Percentiles rank a stretch among this genome's conserved stretches.
phyloP scores from a whole-genome alignment of 2,797 vertebrate species.

The Acridotheres tristis region DNA sequence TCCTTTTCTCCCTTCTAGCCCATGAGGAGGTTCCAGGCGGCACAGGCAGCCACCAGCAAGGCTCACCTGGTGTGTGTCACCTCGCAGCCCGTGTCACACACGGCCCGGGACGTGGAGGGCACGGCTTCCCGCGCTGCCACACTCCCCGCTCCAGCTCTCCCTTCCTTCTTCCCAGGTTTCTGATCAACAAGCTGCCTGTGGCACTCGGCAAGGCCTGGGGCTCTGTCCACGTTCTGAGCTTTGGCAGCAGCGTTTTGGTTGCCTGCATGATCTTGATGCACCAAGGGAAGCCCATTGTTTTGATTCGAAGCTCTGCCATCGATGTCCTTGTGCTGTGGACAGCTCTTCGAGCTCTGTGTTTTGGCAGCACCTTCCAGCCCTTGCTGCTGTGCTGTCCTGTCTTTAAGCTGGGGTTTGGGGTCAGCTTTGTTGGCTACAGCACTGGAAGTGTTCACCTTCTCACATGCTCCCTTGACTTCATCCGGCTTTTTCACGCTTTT shows the following conservation, averaged over 20 bases:
- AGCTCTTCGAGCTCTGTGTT: not conserved
- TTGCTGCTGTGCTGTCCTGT: slow-evolving; percentile 8
- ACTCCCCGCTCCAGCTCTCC: not conserved
- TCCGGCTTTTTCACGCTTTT: slow-evolving; percentile 30
- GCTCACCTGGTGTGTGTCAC: slow-evolving; percentile 66
- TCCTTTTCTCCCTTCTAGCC: not conserved
- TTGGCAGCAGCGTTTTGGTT: not conserved
- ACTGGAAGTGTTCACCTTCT: not conserved
- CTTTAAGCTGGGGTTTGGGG: not conserved
- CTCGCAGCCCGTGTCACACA: not conserved
- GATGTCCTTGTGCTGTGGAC: not conserved
- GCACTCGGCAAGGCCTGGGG: not conserved
- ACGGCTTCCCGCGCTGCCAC: not conserved
- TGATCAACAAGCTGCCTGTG: not conserved
- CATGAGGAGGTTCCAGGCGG: not conserved
- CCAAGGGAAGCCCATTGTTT: not conserved
- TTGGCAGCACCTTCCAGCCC: not conserved
- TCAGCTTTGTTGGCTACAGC: not conserved
- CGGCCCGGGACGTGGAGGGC: not conserved
- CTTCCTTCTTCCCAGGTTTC: not conserved
- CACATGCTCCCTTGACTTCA: slow-evolving; percentile 10
- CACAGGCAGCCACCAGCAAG: not conserved
- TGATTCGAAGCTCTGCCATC: not conserved
- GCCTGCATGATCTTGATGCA: not conserved
- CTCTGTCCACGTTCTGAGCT: not conserved